phyloP scores from a whole-genome alignment of 2,113 vertebrate genomes.

The Willisornis vidua region DNA sequence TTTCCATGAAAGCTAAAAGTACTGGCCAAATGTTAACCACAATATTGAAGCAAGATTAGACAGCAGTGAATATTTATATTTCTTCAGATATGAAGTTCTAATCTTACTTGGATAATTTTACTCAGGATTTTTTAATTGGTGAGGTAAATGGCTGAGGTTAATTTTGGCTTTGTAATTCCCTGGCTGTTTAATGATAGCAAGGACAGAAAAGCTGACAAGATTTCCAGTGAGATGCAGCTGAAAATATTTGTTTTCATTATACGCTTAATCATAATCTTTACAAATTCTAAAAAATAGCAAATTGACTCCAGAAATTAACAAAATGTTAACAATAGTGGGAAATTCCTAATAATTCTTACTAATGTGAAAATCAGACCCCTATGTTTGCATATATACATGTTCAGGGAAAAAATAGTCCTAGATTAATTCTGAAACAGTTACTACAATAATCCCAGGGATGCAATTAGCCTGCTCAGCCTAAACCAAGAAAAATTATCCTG shows the following conservation, averaged over 20 bases:
- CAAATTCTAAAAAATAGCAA: neutral
- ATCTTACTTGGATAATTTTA: neutral
- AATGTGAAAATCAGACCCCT: neutral
- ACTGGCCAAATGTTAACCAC: neutral
- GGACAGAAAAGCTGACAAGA: neutral
- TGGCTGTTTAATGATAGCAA: neutral
- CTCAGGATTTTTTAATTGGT: neutral
- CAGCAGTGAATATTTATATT: neutral
- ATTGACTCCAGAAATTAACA: neutral
- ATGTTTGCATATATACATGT: neutral
- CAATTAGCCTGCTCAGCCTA: neutral
- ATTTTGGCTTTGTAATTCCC: slow-evolving; percentile 1
- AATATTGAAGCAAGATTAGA: slow-evolving; percentile 6
- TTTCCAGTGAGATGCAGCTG: neutral
- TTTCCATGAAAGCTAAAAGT: neutral
- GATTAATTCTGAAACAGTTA: neutral
- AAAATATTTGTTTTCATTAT: neutral
- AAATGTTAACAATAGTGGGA: neutral
- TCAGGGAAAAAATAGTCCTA: neutral
- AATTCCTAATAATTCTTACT: neutral
- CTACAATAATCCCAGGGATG: neutral
- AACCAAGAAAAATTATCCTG: neutral
- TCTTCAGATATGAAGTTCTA: neutral
- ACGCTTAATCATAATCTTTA: neutral
- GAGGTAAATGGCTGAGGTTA: neutral